Conservation (phyloP, 1,140 invertebrate species). For the Hylyphantes graminicola region DNA sequence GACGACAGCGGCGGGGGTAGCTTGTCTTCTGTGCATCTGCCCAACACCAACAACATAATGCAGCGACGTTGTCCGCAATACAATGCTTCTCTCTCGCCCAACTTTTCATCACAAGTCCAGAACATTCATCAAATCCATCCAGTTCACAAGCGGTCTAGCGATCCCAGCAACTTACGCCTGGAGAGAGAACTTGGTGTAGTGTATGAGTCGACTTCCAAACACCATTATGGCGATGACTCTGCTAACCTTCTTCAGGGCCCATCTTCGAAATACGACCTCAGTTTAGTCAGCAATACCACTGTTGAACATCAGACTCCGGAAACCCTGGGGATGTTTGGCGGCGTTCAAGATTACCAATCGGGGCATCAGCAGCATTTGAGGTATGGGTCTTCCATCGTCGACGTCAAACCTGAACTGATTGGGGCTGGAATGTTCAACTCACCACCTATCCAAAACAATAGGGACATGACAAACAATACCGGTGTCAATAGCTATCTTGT, state of each 20-base stretch:
- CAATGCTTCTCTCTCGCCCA: conserved; percentile 16
- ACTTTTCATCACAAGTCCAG: conserved; percentile 34
- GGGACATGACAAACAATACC: conserved; percentile 32
- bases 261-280: conserved; percentile 31
- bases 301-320: conserved; percentile 50
- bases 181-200: conserved; percentile 43
- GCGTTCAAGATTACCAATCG: conserved; percentile 30
- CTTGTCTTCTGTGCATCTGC: conserved; percentile 16
- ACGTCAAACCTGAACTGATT: conserved; percentile 28
- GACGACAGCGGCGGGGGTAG: conserved; percentile 38
- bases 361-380: conserved; percentile 23
- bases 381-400: conserved; percentile 45
- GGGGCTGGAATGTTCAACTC: conserved; percentile 7
- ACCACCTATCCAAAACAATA: not conserved
- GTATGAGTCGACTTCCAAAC: conserved; percentile 20
- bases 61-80: conserved; percentile 35
- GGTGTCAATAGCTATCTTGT: conserved; percentile 28
- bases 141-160: conserved; percentile 14
- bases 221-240: conserved; percentile 33
- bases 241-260: conserved; percentile 16
- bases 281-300: conserved; percentile 9
- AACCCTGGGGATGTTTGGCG: conserved; percentile 29
- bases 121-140: conserved; percentile 29
- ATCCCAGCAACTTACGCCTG: not conserved
- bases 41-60: not conserved